Percentiles rank a stretch among this genome's conserved stretches.
Conservation (phyloP, 37 sponge, comb jelly and placozoan species). For the Chondrosia reniformis region DNA sequence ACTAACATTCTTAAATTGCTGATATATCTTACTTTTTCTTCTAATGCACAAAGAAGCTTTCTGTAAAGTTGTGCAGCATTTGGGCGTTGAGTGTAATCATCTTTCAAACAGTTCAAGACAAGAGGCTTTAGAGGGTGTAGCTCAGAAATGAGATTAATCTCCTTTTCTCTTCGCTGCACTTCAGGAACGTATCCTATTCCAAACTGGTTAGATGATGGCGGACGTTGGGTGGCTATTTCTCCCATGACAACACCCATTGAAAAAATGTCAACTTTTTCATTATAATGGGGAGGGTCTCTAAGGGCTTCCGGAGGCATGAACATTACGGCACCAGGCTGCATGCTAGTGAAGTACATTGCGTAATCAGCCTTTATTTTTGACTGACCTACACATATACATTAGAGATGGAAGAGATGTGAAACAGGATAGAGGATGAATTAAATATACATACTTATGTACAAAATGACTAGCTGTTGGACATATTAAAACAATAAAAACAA, state of each 20-base stretch:
- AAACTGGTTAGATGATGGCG: neutral
- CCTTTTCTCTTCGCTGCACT: neutral
- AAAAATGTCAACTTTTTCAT: neutral
- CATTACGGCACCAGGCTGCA: neutral
- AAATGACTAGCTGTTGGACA: too few species aligned
- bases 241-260: neutral
- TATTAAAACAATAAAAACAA: too few species aligned
- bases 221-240: neutral
- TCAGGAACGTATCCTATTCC: neutral
- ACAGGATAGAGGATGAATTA: too few species aligned
- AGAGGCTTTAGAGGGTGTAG: neutral
- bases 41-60: neutral
- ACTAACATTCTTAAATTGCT: too few species aligned
- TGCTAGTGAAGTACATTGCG: neutral
- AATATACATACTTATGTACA: too few species aligned
- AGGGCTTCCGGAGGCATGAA: constrained; percentile 9
- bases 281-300: neutral
- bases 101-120: neutral
- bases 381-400: too few species aligned
- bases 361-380: neutral
- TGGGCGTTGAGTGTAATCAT: neutral
- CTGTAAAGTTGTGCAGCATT: neutral
- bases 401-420: too few species aligned
- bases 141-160: neutral
- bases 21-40: too few species aligned